phyloP scores from a whole-genome alignment of 2,797 vertebrate genomes.

The Poecile montanus region DNA sequence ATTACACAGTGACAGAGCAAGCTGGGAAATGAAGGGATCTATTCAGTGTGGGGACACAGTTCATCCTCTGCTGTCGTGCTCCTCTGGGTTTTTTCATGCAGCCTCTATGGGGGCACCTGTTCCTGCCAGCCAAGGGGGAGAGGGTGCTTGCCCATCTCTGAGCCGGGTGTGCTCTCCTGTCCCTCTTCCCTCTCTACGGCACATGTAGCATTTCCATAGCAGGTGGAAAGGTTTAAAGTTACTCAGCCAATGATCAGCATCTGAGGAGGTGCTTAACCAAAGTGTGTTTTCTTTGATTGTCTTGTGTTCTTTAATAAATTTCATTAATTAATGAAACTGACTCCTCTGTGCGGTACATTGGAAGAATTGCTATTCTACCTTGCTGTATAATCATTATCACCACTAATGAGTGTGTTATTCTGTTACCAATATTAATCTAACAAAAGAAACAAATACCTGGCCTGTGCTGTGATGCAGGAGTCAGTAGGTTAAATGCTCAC shows the following conservation, averaged over 20 bases:
- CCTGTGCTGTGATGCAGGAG: slow-evolving; percentile 14
- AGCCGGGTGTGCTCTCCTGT: neutral
- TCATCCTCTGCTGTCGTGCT: neutral
- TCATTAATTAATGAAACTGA: slow-evolving; percentile 65
- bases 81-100: neutral
- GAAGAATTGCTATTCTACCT: slow-evolving; percentile 44
- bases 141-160: neutral
- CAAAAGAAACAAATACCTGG: slow-evolving; percentile 54
- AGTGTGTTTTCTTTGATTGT: slow-evolving; percentile 41
- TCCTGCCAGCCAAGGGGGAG: neutral
- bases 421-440: slow-evolving; percentile 44
- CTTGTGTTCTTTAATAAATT: slow-evolving; percentile 66
- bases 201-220: neutral
- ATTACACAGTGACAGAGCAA: neutral
- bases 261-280: slow-evolving; percentile 22
- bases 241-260: neutral
- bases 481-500: slow-evolving; percentile 47
- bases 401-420: slow-evolving; percentile 50
- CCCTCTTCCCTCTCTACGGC: neutral
- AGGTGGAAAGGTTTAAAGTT: neutral
- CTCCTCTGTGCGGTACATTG: neutral
- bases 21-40: neutral
- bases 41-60: rapidly evolving
- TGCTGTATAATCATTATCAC: slow-evolving; percentile 45
- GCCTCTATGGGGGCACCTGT: neutral